phyloP scores from a whole-genome alignment of 1,140 invertebrate genomes.

The Drosophila arizonae region DNA sequence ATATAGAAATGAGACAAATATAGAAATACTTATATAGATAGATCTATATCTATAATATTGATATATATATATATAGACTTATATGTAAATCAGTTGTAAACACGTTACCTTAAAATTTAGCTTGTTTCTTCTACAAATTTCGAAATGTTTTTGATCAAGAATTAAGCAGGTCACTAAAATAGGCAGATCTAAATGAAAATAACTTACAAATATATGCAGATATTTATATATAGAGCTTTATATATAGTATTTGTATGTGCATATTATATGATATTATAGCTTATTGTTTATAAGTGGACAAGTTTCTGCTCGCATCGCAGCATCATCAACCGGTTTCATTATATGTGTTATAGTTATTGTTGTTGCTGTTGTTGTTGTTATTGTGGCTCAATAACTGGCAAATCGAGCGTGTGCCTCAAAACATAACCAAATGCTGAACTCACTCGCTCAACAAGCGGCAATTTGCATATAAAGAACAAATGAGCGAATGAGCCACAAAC shows the following conservation, averaged over 20 bases:
- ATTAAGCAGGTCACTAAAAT: not conserved
- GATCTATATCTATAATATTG: not conserved
- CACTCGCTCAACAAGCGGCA: constrained; percentile 38
- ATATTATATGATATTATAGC: constrained; percentile 3
- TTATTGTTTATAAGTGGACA: constrained; percentile 2
- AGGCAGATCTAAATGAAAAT: too few species aligned
- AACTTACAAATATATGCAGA: not conserved
- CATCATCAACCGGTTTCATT: constrained; percentile 52
- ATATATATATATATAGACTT: not conserved
- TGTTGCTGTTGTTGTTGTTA: constrained; percentile 7
- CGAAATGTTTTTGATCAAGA: not conserved
- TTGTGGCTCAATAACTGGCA: constrained; percentile 34
- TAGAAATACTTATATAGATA: not conserved
- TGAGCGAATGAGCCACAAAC: constrained; percentile 17
- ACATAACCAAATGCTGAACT: constrained; percentile 40
- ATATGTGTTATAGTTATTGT: constrained; percentile 18
- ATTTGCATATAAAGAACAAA: constrained; percentile 46
- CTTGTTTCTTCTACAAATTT: not conserved
- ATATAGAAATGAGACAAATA: not conserved
- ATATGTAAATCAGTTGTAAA: not conserved
- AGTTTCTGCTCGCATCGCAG: constrained; percentile 15
- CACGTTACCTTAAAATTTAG: not conserved
- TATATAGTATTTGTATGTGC: not conserved
- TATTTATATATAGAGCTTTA: not conserved
- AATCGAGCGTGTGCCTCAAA: constrained; percentile 51